Base-by-base conservation (phyloP, 2,888 invertebrate genomes). In the Dryobota labecula region DNA sequence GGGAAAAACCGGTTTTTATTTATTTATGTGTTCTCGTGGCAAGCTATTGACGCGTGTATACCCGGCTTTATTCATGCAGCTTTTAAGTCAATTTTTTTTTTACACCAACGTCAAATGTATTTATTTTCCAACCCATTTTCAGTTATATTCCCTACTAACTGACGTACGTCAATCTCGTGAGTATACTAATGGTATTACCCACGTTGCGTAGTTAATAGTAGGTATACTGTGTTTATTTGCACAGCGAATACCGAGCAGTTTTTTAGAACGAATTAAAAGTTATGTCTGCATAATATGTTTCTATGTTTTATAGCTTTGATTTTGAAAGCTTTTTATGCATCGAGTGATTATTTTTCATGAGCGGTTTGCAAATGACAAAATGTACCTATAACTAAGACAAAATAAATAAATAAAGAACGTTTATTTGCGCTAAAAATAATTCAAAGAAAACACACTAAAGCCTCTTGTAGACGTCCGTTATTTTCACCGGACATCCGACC, bases 161-260 rank as follows among this genome's bases (percentile, higher is more conserved):
- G 53, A 36, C 33, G 13, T n/a, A 51, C 41, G 27, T 43, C 69
- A 54, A 38, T 54, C 70, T 47, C 45, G 11, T 2, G 38, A 56
- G 30, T 20, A 30, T 47, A 30, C 15, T 41, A 45, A 68, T 68
- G 15, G 41, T 53, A 38, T 47, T 45, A 71, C 71, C 38, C n/a
- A 30, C 20, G 49, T 33, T 41, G 30, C n/a, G 15, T 18, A 24
- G 20, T 18, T 24, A 51, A 9, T 18, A 24, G 18, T 18, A 18
- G 15, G 20, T 61, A 8, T 41, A 2, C 8, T 33, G 13, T 45
- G 6, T 67, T 49, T 67, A 15, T 68, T 43, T 68, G 9, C 0
- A 20, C 24, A 20, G 15, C 1, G 8, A 53, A 33, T 15, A 15
- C 8, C 6, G 18, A 13, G 2, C 8, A n/a, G 8, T n/a, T 47